Conservation (phyloP, 2,113 vertebrate species). For the Machaerirhynchus nigripectus region DNA sequence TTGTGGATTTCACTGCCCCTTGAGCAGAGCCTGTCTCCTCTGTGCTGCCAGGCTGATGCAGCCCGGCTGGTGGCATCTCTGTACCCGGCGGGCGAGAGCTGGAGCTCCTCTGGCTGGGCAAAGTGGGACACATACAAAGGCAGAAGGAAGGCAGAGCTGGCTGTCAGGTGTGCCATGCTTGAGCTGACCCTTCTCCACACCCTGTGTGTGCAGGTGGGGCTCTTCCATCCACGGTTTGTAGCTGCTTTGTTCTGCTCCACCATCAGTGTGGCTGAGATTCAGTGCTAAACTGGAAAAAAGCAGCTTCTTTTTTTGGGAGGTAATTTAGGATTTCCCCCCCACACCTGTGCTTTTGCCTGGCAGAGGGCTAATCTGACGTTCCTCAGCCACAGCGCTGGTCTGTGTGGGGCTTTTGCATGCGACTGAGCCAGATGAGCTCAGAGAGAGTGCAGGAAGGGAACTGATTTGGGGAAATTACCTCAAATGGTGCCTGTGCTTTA, state of each 20-base stretch:
- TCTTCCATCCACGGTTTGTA: fast-evolving
- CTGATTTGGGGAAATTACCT: background rate
- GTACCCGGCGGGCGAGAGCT: background rate
- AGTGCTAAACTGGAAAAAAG: background rate
- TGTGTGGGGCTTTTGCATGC: fast-evolving
- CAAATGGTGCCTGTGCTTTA: background rate
- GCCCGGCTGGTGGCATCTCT: fast-evolving
- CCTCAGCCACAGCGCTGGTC: background rate
- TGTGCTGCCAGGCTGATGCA: background rate
- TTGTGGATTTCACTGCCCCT: background rate
- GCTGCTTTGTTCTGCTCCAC: background rate
- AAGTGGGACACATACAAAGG: background rate
- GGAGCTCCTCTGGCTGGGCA: background rate
- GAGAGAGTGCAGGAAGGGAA: background rate
- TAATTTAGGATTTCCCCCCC: background rate
- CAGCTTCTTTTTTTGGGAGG: background rate
- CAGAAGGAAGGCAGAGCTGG: background rate
- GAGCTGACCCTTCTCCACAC: background rate
- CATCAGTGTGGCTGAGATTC: background rate
- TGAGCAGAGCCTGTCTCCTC: background rate
- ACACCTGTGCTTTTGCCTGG: background rate
- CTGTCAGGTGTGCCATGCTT: fast-evolving
- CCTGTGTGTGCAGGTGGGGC: background rate
- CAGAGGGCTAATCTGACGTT: background rate
- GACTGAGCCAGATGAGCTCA: background rate